Evolutionary conservation across 2,113 vertebrate genomes (phyloP).

Genomic region (Ciconia boyciana): DNA sequence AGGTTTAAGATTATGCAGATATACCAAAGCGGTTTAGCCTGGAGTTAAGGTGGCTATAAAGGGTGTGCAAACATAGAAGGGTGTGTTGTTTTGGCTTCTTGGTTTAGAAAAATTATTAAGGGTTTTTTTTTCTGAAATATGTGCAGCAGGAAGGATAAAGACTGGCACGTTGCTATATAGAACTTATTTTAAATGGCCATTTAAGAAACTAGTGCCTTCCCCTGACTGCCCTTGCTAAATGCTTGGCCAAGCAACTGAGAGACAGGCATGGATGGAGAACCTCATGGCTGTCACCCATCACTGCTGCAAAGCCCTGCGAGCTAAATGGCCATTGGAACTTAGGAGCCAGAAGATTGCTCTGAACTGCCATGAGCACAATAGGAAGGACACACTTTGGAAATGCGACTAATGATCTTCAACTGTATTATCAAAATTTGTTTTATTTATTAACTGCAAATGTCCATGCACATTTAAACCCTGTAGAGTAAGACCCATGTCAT

Average conservation of each 20-base stretch:
- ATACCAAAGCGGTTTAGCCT: conserved; percentile 29
- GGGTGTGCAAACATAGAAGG: neutral
- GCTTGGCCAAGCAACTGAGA: neutral
- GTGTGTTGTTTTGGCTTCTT: neutral
- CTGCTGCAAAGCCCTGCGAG: neutral
- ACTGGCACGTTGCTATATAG: neutral
- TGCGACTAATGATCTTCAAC: neutral
- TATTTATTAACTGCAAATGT: neutral
- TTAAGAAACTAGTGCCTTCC: neutral
- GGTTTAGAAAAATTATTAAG: neutral
- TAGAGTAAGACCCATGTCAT: neutral
- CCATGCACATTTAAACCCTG: neutral
- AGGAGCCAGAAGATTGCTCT: neutral
- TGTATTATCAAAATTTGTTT: neutral
- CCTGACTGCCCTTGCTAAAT: neutral
- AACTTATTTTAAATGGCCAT: neutral
- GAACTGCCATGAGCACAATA: neutral
- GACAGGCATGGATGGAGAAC: neutral
- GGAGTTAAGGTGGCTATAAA: neutral
- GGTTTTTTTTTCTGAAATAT: neutral
- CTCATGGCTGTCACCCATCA: neutral
- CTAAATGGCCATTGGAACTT: neutral
- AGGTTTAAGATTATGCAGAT: conserved; percentile 43
- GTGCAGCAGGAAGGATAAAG: neutral
- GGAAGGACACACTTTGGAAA: neutral